Base-by-base conservation (phyloP, 2,888 invertebrate species). In the Frankliniella fusca region DNA sequence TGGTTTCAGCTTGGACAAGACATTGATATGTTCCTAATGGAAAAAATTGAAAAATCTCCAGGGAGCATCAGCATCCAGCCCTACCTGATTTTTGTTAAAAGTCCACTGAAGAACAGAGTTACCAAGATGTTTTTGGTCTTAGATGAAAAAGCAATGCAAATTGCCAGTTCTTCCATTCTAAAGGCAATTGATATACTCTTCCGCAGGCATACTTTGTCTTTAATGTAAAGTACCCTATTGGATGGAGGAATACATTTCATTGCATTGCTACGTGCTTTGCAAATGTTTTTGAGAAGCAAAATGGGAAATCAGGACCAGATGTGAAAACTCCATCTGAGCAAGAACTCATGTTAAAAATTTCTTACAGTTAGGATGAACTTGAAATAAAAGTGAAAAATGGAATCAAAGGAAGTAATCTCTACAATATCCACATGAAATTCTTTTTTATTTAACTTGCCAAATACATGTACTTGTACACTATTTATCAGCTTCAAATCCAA, bases 1-100 rank as follows among this genome's bases (percentile, higher is more conserved):
- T 65, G 18, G n/a, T 65, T 65, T 65, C 65, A 65, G 65, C 65
- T 65, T 12, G 65, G 65, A n/a, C 65, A 65, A 65, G 65, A 65
- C 7, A 65, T 65, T 20, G 65, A 65, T 7, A 3, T n/a, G n/a
- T 65, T 65, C n/a, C 9, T 65, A 9, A n/a, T 18, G 18, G 65
- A 65, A 2, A 65, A 65, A 65, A n/a, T 65, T 54, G 54, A 54
- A 65, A 2, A 65, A 7, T 9, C 50, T 15, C 10, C 50, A 11
- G n/a, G 2, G 18, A 0, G n/a, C 1, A 3, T 9, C 65, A n/a
- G n/a, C 20, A 65, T 65, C n/a, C 7, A 65, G n/a, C 65, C 65
- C 0, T 65, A 65, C n/a, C n/a, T 65, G n/a, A 65, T 65, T 65
- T 20, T 65, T 1, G 65, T 65, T 1, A 18, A 12, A 65, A 65